Evolutionary conservation across 1,140 invertebrate genomes (phyloP), one percentile per base, ranked within the genome.

Genomic region (Drosophila sulfurigaster): DNA sequence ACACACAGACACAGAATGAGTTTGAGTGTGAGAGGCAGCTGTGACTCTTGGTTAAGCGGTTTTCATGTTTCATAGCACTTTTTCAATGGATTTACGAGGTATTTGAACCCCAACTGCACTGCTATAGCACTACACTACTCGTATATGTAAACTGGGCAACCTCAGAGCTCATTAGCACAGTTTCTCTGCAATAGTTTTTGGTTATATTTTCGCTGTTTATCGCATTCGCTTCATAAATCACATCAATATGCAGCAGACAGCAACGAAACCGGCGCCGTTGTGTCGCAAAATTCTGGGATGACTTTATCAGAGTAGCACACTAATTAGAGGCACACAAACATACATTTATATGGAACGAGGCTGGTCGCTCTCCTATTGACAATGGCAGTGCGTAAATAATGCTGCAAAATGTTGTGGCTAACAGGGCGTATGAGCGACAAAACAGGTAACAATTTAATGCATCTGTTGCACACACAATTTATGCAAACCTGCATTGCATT

Each of bases 301-400:
- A 60, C 41, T 56, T 54, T 59, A 57, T 35, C 51, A 38, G 52
- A 78, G 45, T 51, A 46, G 16, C 73, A 56, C 65, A 64, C 75
- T 81, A 86, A 85, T 85, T 86, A 75, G 66, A 59, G n/a, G 56
- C 7, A 75, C 54, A 78, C 43, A 6, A 28, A 30, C 45, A 13
- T 25, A 4, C 20, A 25, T 25, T 25, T 25, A 25, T 20, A 25
- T 28, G 43, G 30, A 32, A 2, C 6, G 30, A 32, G 30, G 30
- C 7, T 32, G 30, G 20, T 25, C 3, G 20, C 20, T 25, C 30
- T 30, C 2, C 28, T 32, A 32, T 32, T 28, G 32, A 54, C 58
- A 41, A 38, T 28, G 7, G 25, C 5, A 52, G 51, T 71, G 73
- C 60, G 52, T 71, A 52, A 63, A 58, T 70, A 63, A 57, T 69